Base-by-base conservation (phyloP, 2,888 invertebrate species). In the Cancer borealis region DNA sequence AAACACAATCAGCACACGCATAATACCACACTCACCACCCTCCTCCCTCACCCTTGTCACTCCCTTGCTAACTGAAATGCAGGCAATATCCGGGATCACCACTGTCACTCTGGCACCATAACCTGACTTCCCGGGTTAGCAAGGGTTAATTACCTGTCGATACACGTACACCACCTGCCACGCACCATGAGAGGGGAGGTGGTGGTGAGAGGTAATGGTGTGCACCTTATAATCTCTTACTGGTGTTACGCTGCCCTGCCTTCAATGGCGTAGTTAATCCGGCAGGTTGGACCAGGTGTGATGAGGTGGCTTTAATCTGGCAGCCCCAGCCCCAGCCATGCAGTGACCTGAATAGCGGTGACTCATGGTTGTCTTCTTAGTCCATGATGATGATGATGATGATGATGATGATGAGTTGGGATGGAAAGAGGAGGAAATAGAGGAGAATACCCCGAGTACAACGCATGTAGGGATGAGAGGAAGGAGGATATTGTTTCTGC, bases 291-390 rank as follows among this genome's bases (percentile, higher is more conserved):
- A 73, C 26, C 26, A 73, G 26, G 26, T 26, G 73, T n/a, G 73
- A 73, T 73, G 73, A 73, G 73, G 73, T 26, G n/a, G 73, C 10
- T n/a, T n/a, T 26, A 73, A 73, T 73, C 73, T 73, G 73, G 73
- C 26, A 6, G 73, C 5, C 73, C 8, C 26, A 26, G 26, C 73
- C 73, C 26, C 6, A 26, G 73, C 26, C 26, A 26, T 73, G 73
- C 73, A 73, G 26, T 3, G 73, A 26, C 26, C 10, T 26, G n/a
- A 73, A 73, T 73, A 26, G 73, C 6, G 10, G 73, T 73, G 73
- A 73, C 73, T 10, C 26, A 26, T 26, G 73, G 3, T n/a, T 73
- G 73, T 8, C 73, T 73, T 21, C 73, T 73, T 73, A n/a, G n/a
- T 73, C 21, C 60, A 21, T 54, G 14, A 17, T 14, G 14, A 17